phyloP scores from a whole-genome alignment of 2,797 vertebrate species.

The Mormyrus proboscirostris region DNA sequence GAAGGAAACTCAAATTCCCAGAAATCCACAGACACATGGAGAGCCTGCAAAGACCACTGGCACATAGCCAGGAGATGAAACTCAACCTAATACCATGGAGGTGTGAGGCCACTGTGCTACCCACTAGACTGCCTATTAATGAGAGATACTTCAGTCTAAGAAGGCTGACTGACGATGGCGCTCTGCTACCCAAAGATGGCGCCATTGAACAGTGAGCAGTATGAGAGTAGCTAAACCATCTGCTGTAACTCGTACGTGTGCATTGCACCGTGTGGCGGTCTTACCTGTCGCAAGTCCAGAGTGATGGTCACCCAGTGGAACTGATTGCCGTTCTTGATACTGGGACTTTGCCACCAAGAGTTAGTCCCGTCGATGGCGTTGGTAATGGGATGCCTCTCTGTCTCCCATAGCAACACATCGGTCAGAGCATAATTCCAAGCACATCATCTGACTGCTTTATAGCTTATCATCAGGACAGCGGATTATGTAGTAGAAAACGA shows the following conservation, averaged over 20 bases:
- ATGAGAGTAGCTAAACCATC: background rate
- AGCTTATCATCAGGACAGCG: background rate
- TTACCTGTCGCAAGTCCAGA: conserved; percentile 70
- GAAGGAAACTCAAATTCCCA: background rate
- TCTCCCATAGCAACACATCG: conserved; percentile 23
- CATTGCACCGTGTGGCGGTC: background rate
- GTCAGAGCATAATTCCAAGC: background rate
- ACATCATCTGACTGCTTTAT: background rate
- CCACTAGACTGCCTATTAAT: background rate
- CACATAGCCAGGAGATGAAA: background rate
- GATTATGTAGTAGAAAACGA: background rate
- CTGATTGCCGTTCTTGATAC: conserved; percentile 70
- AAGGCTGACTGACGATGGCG: background rate
- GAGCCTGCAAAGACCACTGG: background rate
- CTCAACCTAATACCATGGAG: background rate
- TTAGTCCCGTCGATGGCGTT: conserved; percentile 71
- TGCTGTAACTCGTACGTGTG: background rate
- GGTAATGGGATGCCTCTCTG: conserved; percentile 70
- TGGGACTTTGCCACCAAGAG: conserved; percentile 77
- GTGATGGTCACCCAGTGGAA: conserved; percentile 74
- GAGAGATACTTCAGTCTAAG: background rate
- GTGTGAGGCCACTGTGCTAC: background rate
- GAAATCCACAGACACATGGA: background rate
- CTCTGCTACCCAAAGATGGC: background rate
- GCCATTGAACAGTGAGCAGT: background rate